Percentiles rank a stretch among this genome's conserved stretches.
These are phyloP conservation scores for Leptinotarsa juncta DNA, from an alignment of 2,888 invertebrate genomes.

Conservation along the genomic window DNA sequence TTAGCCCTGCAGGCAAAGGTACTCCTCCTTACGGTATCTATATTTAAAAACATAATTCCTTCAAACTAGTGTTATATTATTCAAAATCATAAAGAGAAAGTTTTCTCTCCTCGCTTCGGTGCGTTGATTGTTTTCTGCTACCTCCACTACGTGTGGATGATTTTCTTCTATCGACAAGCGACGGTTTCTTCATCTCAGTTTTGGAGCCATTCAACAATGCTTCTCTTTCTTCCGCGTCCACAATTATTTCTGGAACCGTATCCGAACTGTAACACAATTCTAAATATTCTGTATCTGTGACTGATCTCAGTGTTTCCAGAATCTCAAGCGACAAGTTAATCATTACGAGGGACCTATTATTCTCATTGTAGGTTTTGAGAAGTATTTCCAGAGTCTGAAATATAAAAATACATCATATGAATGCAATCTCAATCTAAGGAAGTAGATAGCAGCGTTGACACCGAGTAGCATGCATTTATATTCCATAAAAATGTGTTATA, in stretches of 20 bases:
- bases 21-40: not conserved
- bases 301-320: slow-evolving; percentile 52
- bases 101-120: slow-evolving; percentile 30
- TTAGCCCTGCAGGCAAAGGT: too few relatives aligned
- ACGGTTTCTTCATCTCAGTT: slow-evolving; percentile 16
- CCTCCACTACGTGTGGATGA: slow-evolving; percentile 21
- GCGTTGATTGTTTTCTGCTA: not conserved
- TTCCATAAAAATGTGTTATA: too few relatives aligned
- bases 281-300: slow-evolving; percentile 42
- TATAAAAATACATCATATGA: not conserved
- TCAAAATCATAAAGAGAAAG: slow-evolving; percentile 42
- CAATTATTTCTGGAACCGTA: slow-evolving; percentile 36
- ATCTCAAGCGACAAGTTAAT: slow-evolving; percentile 62
- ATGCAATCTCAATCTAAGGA: not conserved
- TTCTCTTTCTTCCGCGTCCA: slow-evolving; percentile 24
- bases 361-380: slow-evolving; percentile 68
- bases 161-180: slow-evolving; percentile 20
- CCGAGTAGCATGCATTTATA: too few relatives aligned
- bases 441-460: too few relatives aligned
- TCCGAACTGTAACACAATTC: slow-evolving; percentile 44
- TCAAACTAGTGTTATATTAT: slow-evolving; percentile 19
- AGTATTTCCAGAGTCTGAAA: slow-evolving; percentile 72
- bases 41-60: not conserved
- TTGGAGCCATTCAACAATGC: slow-evolving; percentile 22
- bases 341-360: slow-evolving; percentile 69